Conservation (phyloP, 2,113 vertebrate species). For the Thymallus thymallus region DNA sequence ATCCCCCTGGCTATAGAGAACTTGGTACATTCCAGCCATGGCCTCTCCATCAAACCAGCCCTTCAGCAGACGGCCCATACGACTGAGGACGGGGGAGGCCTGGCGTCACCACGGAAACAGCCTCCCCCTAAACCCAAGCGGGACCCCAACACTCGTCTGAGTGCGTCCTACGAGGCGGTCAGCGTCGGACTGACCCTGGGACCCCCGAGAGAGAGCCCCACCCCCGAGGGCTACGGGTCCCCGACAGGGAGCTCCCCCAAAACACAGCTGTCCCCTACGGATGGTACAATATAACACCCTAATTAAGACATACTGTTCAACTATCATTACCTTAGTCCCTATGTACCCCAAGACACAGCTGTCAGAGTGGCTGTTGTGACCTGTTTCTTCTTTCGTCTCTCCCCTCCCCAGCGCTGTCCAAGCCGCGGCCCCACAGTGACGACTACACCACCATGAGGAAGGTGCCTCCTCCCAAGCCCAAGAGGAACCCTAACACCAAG, state of each 20-base stretch:
- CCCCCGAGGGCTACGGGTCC: conserved; percentile 78
- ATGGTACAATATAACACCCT: conserved; percentile 20
- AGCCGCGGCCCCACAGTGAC: conserved; percentile 93
- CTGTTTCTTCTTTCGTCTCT: conserved; percentile 12
- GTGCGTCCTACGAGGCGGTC: conserved; percentile 93
- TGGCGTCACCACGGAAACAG: conserved; percentile 92
- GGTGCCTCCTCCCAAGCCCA: conserved; percentile 93
- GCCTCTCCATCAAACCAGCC: conserved; percentile 78
- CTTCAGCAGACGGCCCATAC: conserved; percentile 80
- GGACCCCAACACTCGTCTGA: conserved; percentile 93
- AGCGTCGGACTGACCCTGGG: conserved; percentile 86
- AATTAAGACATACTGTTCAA: not conserved
- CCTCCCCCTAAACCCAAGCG: conserved; percentile 97
- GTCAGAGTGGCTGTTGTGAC: conserved; percentile 17
- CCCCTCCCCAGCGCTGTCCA: conserved; percentile 72
- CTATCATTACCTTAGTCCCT: not conserved
- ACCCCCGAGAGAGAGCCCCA: conserved; percentile 77
- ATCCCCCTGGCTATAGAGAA: conserved; percentile 77
- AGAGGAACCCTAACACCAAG: conserved; percentile 92
- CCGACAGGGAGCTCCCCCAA: conserved; percentile 72
- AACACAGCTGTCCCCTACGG: conserved; percentile 71
- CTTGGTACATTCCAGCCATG: conserved; percentile 74
- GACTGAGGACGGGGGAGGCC: conserved; percentile 74
- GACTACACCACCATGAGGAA: conserved; percentile 97
- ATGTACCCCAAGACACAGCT: not conserved